A percentile compares a stretch with the other conserved stretches of the same genome.
Conservation (phyloP, 2,113 vertebrate species). For the Lepus timidus region DNA sequence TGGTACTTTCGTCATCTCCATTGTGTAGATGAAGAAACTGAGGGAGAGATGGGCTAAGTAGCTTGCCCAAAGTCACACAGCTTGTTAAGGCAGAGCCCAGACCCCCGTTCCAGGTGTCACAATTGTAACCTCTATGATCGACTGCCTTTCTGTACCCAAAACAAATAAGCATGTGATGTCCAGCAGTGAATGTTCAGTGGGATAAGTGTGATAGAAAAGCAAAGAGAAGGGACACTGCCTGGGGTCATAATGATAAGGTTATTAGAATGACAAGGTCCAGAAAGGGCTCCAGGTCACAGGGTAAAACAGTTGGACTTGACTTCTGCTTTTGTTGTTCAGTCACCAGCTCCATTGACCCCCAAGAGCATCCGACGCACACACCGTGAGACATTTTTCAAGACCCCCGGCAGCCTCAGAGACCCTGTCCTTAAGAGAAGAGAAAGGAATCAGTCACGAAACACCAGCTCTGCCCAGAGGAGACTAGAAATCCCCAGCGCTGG, state of each 20-base stretch:
- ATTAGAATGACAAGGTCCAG: not conserved
- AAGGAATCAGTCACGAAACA: conserved; percentile 83
- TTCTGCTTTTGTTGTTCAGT: conserved; percentile 54
- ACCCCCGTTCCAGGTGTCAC: not conserved
- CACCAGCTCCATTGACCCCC: conserved; percentile 90
- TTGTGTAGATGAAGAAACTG: not conserved
- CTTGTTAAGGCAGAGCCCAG: not conserved
- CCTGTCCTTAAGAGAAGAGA: conserved; percentile 85
- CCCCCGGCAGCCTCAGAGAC: conserved; percentile 90
- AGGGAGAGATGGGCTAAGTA: not conserved
- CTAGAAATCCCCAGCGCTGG: conserved; percentile 91
- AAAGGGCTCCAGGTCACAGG: not conserved
- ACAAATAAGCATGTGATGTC: not conserved
- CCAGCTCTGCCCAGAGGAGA: conserved; percentile 93
- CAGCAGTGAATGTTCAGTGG: not conserved
- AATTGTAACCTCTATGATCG: not conserved
- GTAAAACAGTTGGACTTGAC: not conserved
- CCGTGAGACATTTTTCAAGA: conserved; percentile 94
- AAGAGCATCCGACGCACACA: conserved; percentile 86
- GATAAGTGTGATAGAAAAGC: not conserved
- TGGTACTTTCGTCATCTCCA: not conserved
- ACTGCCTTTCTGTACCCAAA: not conserved
- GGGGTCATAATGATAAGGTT: too few species aligned
- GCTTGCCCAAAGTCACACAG: not conserved
- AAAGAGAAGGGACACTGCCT: not conserved